A percentile compares a stretch with the other conserved stretches of the same genome.
These are phyloP conservation scores for Trematocara zebra DNA, from an alignment of 2,113 vertebrate species.

Conservation along the genomic window DNA sequence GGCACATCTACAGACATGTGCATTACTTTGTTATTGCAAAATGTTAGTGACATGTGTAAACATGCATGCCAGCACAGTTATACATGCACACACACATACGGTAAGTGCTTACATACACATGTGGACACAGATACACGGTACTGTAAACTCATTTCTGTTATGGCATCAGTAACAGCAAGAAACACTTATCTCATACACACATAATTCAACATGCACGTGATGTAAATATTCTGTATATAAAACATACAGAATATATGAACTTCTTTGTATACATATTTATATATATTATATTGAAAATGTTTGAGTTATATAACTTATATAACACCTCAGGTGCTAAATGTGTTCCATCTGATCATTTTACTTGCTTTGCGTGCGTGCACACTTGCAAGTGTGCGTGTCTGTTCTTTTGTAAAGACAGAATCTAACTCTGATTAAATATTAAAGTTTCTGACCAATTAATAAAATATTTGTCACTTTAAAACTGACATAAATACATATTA, in stretches of 20 bases:
- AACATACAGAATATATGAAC: background rate
- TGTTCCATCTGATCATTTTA: background rate
- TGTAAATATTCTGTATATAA: background rate
- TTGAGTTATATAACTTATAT: background rate
- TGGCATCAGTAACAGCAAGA: background rate
- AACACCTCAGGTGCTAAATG: background rate
- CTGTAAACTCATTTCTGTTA: background rate
- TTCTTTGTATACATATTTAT: background rate
- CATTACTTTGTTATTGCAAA: slow-evolving; percentile 31
- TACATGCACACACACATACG: background rate
- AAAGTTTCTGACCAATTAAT: background rate
- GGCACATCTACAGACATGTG: background rate
- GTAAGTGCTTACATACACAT: background rate
- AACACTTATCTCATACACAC: background rate
- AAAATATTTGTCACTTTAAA: background rate
- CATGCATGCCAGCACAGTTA: slow-evolving; percentile 35
- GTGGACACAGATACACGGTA: background rate
- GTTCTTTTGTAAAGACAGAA: background rate
- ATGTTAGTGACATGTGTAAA: slow-evolving; percentile 37
- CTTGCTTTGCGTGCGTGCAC: background rate
- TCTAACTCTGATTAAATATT: background rate
- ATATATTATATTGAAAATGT: background rate
- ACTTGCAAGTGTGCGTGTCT: background rate
- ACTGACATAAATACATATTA: background rate
- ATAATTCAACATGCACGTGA: background rate